Percentiles rank a stretch among this genome's conserved stretches.
phyloP scores from a whole-genome alignment of 2,888 invertebrate genomes.

The Thecocarcelia acutangulata region DNA sequence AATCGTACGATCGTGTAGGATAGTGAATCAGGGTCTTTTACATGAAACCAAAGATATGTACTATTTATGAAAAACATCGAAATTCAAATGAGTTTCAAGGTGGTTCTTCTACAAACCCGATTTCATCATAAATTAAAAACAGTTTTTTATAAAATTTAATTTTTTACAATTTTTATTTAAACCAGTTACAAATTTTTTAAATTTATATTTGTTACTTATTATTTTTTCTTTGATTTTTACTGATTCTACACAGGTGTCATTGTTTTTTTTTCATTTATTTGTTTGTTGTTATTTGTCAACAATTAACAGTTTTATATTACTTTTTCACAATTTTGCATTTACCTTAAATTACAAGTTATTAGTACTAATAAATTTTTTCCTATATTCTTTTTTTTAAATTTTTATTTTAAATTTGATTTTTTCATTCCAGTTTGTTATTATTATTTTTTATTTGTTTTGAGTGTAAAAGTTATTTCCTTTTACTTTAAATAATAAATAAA shows the following conservation, averaged over 20 bases:
- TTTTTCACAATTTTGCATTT: slow-evolving; percentile 23
- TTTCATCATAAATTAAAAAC: too few relatives aligned
- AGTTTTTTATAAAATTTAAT: slow-evolving; percentile 18
- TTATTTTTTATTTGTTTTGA: slow-evolving; percentile 1
- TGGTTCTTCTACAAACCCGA: too few relatives aligned
- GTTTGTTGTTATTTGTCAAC: slow-evolving; percentile 54
- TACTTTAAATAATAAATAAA: too few relatives aligned
- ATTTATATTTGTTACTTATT: slow-evolving; percentile 22
- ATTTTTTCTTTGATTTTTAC: slow-evolving; percentile 42
- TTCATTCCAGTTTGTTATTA: background rate
- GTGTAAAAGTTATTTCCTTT: background rate
- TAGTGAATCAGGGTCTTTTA: too few relatives aligned
- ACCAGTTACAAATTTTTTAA: slow-evolving; percentile 65
- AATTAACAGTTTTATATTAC: slow-evolving; percentile 60
- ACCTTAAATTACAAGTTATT: slow-evolving; percentile 25
- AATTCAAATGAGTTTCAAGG: too few relatives aligned
- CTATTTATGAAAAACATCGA: too few relatives aligned
- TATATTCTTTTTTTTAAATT: too few relatives aligned
- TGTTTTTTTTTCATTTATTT: slow-evolving; percentile 36
- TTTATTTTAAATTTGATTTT: slow-evolving; percentile 27
- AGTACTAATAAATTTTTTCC: slow-evolving; percentile 38
- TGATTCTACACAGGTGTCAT: slow-evolving; percentile 63
- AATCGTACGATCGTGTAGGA: too few relatives aligned
- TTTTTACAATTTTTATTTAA: slow-evolving; percentile 68
- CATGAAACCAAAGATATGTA: too few relatives aligned